Evolutionary conservation across 2,888 invertebrate species (phyloP).

Genomic region (Oxystoma pomonae): DNA sequence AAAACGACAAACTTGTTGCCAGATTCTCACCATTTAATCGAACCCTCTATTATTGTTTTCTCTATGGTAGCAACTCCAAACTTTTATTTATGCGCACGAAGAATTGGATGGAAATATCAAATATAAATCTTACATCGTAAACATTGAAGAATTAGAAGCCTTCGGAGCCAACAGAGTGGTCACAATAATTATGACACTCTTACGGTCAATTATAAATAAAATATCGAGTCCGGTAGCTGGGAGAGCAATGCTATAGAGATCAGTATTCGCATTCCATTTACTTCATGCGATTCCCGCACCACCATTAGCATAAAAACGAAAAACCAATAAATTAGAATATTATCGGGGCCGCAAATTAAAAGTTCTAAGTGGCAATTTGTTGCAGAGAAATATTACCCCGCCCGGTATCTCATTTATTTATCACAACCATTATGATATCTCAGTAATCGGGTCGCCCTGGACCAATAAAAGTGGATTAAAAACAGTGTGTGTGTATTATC

Average conservation of each 20-base stretch:
- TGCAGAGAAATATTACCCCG: constrained; percentile 22
- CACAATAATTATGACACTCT: neutral
- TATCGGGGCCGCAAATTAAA: constrained; percentile 23
- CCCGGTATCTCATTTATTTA: neutral
- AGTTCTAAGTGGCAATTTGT: constrained; percentile 22
- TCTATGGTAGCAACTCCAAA: no score
- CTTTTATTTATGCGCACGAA: no score
- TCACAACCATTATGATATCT: constrained; percentile 20
- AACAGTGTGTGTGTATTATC: constrained; percentile 4
- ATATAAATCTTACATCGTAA: no score
- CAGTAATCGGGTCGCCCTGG: constrained; percentile 13
- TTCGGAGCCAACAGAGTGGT: neutral
- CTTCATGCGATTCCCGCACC: neutral
- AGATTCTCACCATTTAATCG: no score
- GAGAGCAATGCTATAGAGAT: neutral
- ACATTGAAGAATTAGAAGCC: neutral
- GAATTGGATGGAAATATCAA: no score
- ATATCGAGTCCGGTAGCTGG: neutral
- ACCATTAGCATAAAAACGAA: constrained; percentile 22
- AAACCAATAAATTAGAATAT: constrained; percentile 22
- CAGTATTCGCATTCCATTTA: neutral
- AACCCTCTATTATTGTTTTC: no score
- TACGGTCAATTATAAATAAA: neutral
- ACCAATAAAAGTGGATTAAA: constrained; percentile 18
- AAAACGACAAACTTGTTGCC: no score